Conservation (phyloP, 2,113 vertebrate species). For the Halichoerus grypus region DNA sequence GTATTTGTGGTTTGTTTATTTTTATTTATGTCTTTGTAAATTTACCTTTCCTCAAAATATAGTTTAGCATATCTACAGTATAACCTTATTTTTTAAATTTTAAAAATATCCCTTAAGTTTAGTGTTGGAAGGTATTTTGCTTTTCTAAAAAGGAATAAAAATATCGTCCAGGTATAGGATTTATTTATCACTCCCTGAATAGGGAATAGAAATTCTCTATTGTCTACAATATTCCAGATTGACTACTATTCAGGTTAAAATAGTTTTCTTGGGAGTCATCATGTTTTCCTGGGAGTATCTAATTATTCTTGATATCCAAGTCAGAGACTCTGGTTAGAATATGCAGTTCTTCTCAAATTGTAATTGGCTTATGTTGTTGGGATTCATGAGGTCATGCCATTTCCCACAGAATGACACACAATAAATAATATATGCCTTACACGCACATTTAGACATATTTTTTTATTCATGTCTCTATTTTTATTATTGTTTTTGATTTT, state of each 20-base stretch:
- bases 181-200: not conserved
- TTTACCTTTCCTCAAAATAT: not conserved
- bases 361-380: not conserved
- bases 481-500: not conserved
- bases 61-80: not conserved
- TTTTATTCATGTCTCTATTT: not conserved
- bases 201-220: not conserved
- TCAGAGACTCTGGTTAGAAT: not conserved
- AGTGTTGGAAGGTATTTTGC: not conserved
- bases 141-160: not conserved
- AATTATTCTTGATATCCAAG: not conserved
- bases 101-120: not conserved
- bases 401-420: not conserved
- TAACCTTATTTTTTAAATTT: not conserved
- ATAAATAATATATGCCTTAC: not conserved
- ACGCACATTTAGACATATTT: not conserved
- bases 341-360: not conserved
- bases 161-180: not conserved
- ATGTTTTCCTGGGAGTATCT: not conserved
- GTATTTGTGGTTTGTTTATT: not conserved
- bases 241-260: not conserved
- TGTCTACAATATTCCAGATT: not conserved
- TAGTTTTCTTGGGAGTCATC: not conserved
- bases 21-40: conserved; percentile 13
- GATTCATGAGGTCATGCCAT: not conserved